Evolutionary conservation across 2,797 vertebrate species (phyloP).

Genomic region (Lagorchestes hirsutus): DNA sequence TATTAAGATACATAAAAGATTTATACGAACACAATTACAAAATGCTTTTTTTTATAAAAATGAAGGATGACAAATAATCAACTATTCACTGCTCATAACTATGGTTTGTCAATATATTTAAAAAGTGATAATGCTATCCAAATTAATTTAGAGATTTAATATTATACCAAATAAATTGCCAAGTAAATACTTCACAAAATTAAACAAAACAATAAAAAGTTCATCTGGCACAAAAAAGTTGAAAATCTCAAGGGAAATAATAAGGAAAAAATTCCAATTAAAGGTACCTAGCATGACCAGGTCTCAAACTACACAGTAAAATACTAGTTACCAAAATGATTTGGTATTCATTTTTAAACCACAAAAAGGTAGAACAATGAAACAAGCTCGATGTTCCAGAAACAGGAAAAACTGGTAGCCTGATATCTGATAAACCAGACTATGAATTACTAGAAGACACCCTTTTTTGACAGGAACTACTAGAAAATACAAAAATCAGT

Average conservation of each 20-base stretch:
- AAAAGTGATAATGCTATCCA: neutral
- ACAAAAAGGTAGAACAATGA: neutral
- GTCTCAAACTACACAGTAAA: neutral
- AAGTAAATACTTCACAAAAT: neutral
- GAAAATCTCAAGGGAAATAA: neutral
- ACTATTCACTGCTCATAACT: neutral
- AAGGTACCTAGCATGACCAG: neutral
- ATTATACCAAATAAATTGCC: neutral
- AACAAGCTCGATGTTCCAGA: neutral
- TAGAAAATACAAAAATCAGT: neutral
- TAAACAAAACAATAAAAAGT: neutral
- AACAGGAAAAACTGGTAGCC: neutral
- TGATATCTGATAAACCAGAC: neutral
- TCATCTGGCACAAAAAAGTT: neutral
- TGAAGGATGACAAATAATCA: neutral
- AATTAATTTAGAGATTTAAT: neutral
- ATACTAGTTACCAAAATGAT: neutral
- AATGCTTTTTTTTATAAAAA: neutral
- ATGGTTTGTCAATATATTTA: neutral
- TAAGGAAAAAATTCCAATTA: neutral
- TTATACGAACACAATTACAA: neutral
- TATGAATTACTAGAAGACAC: neutral
- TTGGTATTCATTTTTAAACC: neutral
- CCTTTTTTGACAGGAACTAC: neutral
- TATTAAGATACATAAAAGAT: neutral